These are phyloP conservation scores for Tetragonula clypearis DNA, from an alignment of 1,140 invertebrate species.

Conservation along the genomic window DNA sequence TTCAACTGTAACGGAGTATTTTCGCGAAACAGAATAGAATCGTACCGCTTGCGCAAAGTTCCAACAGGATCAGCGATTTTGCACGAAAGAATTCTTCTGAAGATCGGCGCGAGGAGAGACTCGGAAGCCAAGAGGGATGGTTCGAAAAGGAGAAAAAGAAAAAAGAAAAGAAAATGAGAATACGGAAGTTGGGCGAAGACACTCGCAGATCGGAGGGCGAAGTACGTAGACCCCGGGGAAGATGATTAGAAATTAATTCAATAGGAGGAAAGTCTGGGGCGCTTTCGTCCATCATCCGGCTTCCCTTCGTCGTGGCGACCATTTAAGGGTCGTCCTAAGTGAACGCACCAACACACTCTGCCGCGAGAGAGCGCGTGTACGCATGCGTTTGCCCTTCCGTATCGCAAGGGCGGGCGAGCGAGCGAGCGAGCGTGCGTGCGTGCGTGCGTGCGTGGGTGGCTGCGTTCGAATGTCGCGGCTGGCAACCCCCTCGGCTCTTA, in stretches of 20 bases:
- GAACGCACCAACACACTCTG: constrained; percentile 16
- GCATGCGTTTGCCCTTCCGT: constrained; percentile 7
- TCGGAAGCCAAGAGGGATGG: too few relatives aligned
- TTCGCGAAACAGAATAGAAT: too few relatives aligned
- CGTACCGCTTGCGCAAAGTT: too few relatives aligned
- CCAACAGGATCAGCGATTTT: too few relatives aligned
- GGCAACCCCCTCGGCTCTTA: constrained; percentile 57
- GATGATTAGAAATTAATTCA: constrained; percentile 41
- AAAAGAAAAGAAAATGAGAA: background rate
- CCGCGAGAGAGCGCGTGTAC: background rate
- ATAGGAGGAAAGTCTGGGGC: background rate
- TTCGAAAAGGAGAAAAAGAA: too few relatives aligned
- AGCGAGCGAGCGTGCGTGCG: constrained; percentile 12
- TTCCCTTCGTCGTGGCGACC: constrained; percentile 23
- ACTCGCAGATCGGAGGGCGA: background rate
- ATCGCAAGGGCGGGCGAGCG: background rate
- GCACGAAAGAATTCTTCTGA: too few relatives aligned
- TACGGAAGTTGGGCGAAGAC: background rate
- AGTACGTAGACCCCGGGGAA: background rate
- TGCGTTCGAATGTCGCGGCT: constrained; percentile 40
- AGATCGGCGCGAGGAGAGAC: too few relatives aligned
- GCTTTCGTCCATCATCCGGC: constrained; percentile 12
- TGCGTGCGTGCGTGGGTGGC: constrained; percentile 8
- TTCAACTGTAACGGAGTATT: too few relatives aligned
- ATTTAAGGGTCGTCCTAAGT: constrained; percentile 48